A percentile compares a stretch with the other conserved stretches of the same genome.
phyloP scores from a whole-genome alignment of 2,888 invertebrate genomes.

The Rotaria socialis region DNA sequence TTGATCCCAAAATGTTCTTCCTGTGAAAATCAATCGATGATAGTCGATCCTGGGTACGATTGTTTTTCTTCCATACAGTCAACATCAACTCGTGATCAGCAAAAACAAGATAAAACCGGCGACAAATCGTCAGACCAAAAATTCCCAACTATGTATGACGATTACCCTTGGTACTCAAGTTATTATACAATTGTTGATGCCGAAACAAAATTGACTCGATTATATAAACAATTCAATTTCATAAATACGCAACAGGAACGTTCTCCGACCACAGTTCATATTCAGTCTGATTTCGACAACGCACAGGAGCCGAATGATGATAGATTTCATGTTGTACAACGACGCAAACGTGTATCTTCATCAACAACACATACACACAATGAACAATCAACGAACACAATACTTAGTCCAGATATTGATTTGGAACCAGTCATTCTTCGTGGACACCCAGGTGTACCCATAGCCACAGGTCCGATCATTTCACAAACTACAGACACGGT shows the following conservation, averaged over 20 bases:
- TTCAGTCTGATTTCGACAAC: background rate
- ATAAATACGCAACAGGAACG: too few relatives aligned
- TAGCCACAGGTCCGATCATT: background rate
- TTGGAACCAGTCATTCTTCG: background rate
- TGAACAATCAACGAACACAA: background rate
- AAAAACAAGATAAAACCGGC: too few relatives aligned
- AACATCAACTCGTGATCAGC: too few relatives aligned
- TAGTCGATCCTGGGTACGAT: too few relatives aligned
- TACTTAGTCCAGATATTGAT: background rate
- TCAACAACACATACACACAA: too few relatives aligned
- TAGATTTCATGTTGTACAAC: background rate
- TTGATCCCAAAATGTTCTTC: too few relatives aligned
- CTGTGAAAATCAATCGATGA: too few relatives aligned
- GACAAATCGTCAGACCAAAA: background rate
- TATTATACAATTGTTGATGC: background rate
- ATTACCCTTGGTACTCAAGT: constrained; percentile 3
- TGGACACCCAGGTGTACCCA: background rate
- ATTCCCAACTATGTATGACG: background rate
- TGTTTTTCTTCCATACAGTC: too few relatives aligned
- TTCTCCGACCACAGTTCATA: too few relatives aligned
- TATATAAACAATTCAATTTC: background rate
- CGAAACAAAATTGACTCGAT: background rate
- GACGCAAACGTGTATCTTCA: background rate
- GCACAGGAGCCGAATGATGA: background rate
- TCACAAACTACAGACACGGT: background rate